These are phyloP conservation scores for Macquaria australasica DNA, from an alignment of 2,113 vertebrate species.

Conservation along the genomic window DNA sequence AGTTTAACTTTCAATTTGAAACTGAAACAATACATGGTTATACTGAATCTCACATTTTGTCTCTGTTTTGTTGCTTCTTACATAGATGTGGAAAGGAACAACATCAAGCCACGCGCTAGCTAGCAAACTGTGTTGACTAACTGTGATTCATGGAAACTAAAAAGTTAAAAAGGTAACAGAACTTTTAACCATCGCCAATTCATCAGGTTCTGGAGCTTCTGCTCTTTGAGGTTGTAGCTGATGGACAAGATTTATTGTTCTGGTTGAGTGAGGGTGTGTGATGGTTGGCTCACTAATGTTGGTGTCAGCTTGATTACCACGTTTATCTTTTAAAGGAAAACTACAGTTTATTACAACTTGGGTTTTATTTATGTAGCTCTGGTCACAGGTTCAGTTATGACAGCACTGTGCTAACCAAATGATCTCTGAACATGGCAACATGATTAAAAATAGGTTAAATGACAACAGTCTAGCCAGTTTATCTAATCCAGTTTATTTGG, in stretches of 20 bases:
- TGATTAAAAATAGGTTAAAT: background rate
- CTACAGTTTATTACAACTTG: background rate
- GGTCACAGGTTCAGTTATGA: background rate
- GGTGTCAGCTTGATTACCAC: background rate
- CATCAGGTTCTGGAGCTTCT: background rate
- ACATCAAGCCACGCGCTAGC: background rate
- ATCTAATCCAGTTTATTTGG: too few species aligned
- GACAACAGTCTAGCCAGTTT: too few species aligned
- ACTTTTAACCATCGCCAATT: background rate
- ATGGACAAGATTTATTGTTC: background rate
- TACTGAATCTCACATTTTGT: too few species aligned
- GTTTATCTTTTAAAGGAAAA: background rate
- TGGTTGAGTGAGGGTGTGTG: background rate
- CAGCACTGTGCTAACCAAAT: background rate
- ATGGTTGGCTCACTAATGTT: background rate
- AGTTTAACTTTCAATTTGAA: background rate
- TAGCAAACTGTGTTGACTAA: too few species aligned
- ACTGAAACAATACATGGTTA: too few species aligned
- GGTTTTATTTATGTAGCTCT: background rate
- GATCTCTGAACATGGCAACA: background rate
- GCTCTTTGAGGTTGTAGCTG: background rate
- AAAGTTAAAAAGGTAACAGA: background rate
- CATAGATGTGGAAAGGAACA: background rate
- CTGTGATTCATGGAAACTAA: too few species aligned
- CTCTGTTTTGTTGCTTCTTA: background rate